phyloP scores from a whole-genome alignment of 2,888 invertebrate species.

The Macroteleia sp. region DNA sequence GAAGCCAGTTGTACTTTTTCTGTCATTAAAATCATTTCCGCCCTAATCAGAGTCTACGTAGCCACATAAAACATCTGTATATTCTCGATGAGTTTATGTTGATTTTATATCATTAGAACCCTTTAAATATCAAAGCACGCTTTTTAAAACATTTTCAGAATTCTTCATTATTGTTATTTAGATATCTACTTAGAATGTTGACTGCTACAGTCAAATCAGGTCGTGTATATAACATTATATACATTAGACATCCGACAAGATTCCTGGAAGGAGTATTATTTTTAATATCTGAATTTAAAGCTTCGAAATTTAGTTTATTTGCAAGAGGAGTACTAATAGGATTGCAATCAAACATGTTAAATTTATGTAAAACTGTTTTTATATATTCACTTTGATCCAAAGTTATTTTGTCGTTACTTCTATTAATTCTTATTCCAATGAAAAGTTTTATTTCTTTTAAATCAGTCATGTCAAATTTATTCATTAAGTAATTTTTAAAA shows the following conservation, averaged over 20 bases:
- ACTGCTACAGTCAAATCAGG: slow-evolving; percentile 10
- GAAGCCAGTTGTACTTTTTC: no score
- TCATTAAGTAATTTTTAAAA: no score
- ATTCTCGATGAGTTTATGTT: no score
- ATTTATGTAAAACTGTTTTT: slow-evolving; percentile 4
- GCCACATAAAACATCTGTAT: neutral
- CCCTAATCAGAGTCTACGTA: slow-evolving; percentile 12
- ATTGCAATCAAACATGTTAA: slow-evolving; percentile 17
- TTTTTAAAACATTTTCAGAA: slow-evolving; percentile 9
- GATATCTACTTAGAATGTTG: slow-evolving; percentile 19
- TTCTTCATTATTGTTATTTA: slow-evolving; percentile 9
- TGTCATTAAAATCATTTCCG: neutral
- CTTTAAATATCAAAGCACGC: slow-evolving; percentile 3
- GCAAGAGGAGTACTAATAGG: slow-evolving; percentile 2
- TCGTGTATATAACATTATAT: slow-evolving; percentile 10
- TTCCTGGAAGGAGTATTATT: neutral
- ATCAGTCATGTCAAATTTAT: no score
- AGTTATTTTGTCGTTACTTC: no score
- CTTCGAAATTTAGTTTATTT: slow-evolving; percentile 14
- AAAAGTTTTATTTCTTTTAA: no score
- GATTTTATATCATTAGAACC: slow-evolving; percentile 9
- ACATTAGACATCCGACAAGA: no score
- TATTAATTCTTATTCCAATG: no score
- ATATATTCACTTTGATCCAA: no score
- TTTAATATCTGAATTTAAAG: slow-evolving; percentile 16